phyloP scores from a whole-genome alignment of 1,140 invertebrate genomes.

The Scaptomyza montana region DNA sequence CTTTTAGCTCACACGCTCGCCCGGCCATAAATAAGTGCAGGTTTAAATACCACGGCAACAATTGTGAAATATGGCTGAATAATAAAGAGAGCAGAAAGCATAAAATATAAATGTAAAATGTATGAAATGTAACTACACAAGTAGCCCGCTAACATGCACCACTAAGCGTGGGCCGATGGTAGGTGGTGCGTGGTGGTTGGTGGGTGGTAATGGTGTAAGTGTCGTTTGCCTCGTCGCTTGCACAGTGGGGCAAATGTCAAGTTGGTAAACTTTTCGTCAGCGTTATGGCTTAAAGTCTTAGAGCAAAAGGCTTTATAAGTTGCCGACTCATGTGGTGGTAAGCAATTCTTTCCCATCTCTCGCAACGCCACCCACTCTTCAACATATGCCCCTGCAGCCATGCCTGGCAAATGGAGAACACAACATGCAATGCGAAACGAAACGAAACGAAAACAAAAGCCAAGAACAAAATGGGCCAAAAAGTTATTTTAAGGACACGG shows the following conservation, averaged over 20 bases:
- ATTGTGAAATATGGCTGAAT: constrained; percentile 81
- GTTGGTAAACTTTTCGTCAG: constrained; percentile 17
- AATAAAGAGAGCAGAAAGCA: constrained; percentile 73
- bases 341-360: background rate
- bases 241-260: constrained; percentile 31
- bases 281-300: constrained; percentile 14
- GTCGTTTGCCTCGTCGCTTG: background rate
- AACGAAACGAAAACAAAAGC: constrained; percentile 54
- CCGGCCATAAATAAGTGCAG: constrained; percentile 79
- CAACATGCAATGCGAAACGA: constrained; percentile 21
- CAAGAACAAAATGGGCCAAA: constrained; percentile 72
- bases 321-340: constrained; percentile 3
- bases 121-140: constrained; percentile 60
- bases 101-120: constrained; percentile 51
- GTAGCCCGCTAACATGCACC: constrained; percentile 49
- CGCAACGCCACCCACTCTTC: no score
- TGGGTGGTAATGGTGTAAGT: no score
- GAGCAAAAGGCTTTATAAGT: constrained; percentile 32
- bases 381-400: background rate
- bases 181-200: no score
- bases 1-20: constrained; percentile 47
- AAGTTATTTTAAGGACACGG: constrained; percentile 76
- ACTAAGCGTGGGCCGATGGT: background rate
- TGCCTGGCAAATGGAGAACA: constrained; percentile 25
- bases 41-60: constrained; percentile 81